phyloP scores from a whole-genome alignment of 2,888 invertebrate species.

The Spialia ferax region DNA sequence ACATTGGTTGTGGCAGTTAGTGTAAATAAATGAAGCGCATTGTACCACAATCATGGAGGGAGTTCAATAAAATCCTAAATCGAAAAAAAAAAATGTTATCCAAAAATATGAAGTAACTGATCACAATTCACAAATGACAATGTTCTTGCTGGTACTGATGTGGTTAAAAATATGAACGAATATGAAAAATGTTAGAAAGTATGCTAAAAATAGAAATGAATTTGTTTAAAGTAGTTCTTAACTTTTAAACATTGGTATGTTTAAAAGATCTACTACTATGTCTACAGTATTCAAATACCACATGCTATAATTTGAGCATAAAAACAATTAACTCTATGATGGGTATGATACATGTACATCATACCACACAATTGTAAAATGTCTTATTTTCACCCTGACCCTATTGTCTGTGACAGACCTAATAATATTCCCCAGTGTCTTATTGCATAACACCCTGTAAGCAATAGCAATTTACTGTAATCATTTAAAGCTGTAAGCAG shows the following conservation, averaged over 20 bases:
- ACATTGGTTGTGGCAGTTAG: slow-evolving; percentile 7
- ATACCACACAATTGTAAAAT: neutral
- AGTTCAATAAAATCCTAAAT: slow-evolving; percentile 6
- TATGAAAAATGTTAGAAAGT: too few relatives aligned
- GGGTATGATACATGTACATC: neutral
- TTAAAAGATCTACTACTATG: too few relatives aligned
- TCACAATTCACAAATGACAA: too few relatives aligned
- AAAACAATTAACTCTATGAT: neutral
- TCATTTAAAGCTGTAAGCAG: too few relatives aligned
- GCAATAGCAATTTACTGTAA: neutral
- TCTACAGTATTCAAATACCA: neutral
- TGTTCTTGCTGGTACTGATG: too few relatives aligned
- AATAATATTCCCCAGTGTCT: neutral
- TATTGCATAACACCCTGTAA: neutral
- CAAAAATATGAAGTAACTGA: too few relatives aligned
- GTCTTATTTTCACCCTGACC: neutral
- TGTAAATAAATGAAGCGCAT: slow-evolving; percentile 23
- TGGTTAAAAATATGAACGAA: too few relatives aligned
- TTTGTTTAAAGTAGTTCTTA: too few relatives aligned
- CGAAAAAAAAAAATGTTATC: too few relatives aligned
- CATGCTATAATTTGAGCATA: neutral
- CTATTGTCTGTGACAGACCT: neutral
- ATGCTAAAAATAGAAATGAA: too few relatives aligned
- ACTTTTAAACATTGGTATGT: too few relatives aligned
- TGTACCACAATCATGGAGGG: slow-evolving; percentile 15